phyloP scores from a whole-genome alignment of 2,888 invertebrate species.

The Himalopsyche kuldschensis region DNA sequence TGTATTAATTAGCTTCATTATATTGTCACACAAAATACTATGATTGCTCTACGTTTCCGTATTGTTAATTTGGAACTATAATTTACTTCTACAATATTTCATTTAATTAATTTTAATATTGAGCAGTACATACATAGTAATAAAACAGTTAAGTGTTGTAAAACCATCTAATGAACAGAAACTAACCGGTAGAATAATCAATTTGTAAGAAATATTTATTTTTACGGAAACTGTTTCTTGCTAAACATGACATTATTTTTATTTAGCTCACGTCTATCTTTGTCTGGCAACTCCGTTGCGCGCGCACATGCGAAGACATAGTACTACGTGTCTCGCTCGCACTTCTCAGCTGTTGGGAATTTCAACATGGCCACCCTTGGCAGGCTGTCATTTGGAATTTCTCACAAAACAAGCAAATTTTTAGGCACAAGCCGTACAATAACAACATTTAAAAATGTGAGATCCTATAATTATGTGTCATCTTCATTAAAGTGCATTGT shows the following conservation, averaged over 20 bases:
- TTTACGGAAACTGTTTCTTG: not conserved
- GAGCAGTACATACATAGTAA: too few species aligned
- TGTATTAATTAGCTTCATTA: too few species aligned
- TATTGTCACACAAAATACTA: too few species aligned
- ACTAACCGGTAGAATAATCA: too few species aligned
- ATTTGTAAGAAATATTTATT: too few species aligned
- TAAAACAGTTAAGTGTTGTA: too few species aligned
- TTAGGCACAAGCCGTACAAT: conserved; percentile 46
- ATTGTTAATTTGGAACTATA: too few species aligned
- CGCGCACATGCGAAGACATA: not conserved
- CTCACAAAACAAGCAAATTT: conserved; percentile 48
- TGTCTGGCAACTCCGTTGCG: not conserved
- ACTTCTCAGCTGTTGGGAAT: conserved; percentile 51
- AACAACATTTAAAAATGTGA: conserved; percentile 49
- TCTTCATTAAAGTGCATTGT: conserved; percentile 54
- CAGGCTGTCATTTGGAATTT: conserved; percentile 53
- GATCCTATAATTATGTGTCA: conserved; percentile 46
- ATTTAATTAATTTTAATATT: too few species aligned
- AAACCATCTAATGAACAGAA: too few species aligned
- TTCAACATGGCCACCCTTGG: conserved; percentile 58
- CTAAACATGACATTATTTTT: not conserved
- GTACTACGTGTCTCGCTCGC: conserved; percentile 49
- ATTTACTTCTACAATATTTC: too few species aligned
- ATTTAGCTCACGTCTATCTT: not conserved
- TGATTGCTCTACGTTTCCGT: too few species aligned